phyloP scores from a whole-genome alignment of 1,140 invertebrate genomes.

The Ruditapes philippinarum region DNA sequence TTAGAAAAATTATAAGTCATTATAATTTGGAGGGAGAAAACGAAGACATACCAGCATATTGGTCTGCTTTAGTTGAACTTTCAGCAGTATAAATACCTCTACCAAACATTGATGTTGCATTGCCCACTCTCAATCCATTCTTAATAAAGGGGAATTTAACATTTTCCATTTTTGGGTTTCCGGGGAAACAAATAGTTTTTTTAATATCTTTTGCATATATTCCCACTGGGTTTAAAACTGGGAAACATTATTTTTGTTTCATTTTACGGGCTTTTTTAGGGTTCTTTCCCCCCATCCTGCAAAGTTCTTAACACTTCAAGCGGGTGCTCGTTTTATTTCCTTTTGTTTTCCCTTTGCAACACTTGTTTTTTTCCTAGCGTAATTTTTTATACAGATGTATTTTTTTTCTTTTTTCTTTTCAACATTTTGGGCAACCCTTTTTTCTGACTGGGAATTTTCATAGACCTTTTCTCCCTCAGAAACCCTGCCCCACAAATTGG shows the following conservation, averaged over 20 bases:
- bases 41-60: constrained; percentile 49
- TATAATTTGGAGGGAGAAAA: too few species aligned
- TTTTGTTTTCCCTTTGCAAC: constrained; percentile 65
- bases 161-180: constrained; percentile 64
- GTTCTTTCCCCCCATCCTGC: constrained; percentile 50
- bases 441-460: constrained; percentile 61
- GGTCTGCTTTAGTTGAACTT: constrained; percentile 55
- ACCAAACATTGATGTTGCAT: constrained; percentile 57
- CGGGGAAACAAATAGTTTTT: constrained; percentile 82
- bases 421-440: constrained; percentile 68
- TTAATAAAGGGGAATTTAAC: constrained; percentile 66
- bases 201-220: constrained; percentile 76
- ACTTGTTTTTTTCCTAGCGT: constrained; percentile 68
- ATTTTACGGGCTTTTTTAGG: constrained; percentile 49
- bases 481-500: constrained; percentile 68
- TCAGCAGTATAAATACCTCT: constrained; percentile 52
- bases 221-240: constrained; percentile 41
- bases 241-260: neutral
- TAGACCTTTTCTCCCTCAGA: constrained; percentile 71
- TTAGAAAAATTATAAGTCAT: too few species aligned
- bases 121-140: neutral
- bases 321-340: neutral
- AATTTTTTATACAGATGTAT: constrained; percentile 71
- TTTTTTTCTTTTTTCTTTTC: constrained; percentile 74
- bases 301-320: constrained; percentile 46